Base-by-base conservation (phyloP, 2,797 vertebrate species). In the Helicolenus hilgendorfi region DNA sequence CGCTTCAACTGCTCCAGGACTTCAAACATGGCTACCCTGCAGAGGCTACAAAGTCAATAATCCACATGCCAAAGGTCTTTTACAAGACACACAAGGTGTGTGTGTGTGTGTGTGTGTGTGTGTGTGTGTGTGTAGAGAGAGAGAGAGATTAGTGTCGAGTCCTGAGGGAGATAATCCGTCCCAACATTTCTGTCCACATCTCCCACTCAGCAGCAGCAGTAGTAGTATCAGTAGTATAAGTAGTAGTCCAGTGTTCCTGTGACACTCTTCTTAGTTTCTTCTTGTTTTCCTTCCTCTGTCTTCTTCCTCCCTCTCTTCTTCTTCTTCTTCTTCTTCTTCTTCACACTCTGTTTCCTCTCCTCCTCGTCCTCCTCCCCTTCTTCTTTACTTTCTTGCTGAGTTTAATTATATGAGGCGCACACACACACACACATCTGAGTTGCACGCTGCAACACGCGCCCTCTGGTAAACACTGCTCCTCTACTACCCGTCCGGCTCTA, bases 21-120 rank as follows among this genome's bases (percentile, higher is more conserved):
- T 86, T 72, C 84, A 91, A 91, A 91, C 67, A 95, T 91, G 87
- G 91, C 87, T 68, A 4, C 91, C 27, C 75, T 41, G 22, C 76
- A 79, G 27, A 84, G 38, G 59, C 76, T 83, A 69, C 86, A 87
- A 86, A 89, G 92, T 91, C 94, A 94, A 88, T 91, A 89, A 94
- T 92, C 88, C 83, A 91, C 77, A 84, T 65, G 77, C 81, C 92
- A 93, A 94, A 92, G 87, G 93, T 94, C 84, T 89, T 77, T 84
- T 64, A 85, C 81, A 76, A 83, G 73, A 91, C 67, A 79, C 10
- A 87, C 75, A 83, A 84, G 78, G 75, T 33, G 71, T 60, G 80
- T 73, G 29, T 74, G 74, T 60, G 31, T 55, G 62, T 45, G 65
- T 70, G 86, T 75, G 55, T 71, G 73, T 58, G 49, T 72, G 64